These are phyloP conservation scores for Leguminivora glycinivorella DNA, from an alignment of 1,140 invertebrate species.

Conservation along the genomic window DNA sequence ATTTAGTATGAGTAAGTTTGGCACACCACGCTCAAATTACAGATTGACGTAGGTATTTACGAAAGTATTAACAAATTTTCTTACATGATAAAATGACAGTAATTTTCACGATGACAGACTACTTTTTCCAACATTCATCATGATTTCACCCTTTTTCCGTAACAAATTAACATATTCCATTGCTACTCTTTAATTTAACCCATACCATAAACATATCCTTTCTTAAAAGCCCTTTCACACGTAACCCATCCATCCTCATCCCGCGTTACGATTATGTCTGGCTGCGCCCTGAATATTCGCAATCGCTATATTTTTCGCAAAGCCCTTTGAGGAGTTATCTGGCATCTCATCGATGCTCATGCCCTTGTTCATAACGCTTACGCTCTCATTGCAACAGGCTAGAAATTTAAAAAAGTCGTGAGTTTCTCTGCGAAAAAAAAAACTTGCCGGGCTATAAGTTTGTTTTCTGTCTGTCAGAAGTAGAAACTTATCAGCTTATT, in stretches of 20 bases:
- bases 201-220: background rate
- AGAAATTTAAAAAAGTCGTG: background rate
- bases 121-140: too few species aligned
- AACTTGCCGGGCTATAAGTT: background rate
- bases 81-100: too few species aligned
- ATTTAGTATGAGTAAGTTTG: too few species aligned
- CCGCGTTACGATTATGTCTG: constrained; percentile 2
- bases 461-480: background rate
- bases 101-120: too few species aligned
- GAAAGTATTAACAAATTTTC: too few species aligned
- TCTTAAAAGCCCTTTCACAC: background rate
- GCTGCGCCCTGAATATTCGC: background rate
- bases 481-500: too few species aligned
- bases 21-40: too few species aligned
- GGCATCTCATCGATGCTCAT: constrained; percentile 11
- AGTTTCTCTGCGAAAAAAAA: too few species aligned
- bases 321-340: constrained; percentile 3
- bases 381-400: background rate
- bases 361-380: background rate
- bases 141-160: background rate
- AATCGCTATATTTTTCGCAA: background rate
- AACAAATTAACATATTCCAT: background rate
- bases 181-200: background rate
- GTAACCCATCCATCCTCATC: background rate
- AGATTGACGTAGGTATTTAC: too few species aligned